Evolutionary conservation across 2,113 vertebrate species (phyloP).

Genomic region (Saccopteryx leptura): DNA sequence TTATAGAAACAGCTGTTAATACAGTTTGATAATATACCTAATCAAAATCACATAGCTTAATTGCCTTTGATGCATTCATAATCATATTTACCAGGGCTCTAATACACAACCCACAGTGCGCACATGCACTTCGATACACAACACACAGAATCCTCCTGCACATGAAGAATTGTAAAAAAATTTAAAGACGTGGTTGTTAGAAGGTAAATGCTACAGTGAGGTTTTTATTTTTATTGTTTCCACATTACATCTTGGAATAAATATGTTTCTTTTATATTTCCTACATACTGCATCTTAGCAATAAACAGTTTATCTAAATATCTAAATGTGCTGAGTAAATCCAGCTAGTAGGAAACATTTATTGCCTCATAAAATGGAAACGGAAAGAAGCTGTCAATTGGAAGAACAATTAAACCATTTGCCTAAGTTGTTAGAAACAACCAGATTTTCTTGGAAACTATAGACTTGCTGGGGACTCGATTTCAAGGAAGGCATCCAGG

Average conservation of each 20-base stretch:
- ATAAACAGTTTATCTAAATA: constrained; percentile 83
- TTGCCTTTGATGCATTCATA: constrained; percentile 68
- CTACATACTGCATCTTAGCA: constrained; percentile 61
- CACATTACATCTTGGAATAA: constrained; percentile 59
- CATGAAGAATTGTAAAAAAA: constrained; percentile 60
- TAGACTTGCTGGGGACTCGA: neutral
- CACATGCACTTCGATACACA: constrained; percentile 33
- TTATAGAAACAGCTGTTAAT: constrained; percentile 62
- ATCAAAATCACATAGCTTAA: constrained; percentile 74
- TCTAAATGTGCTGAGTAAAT: constrained; percentile 80
- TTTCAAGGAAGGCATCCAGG: neutral
- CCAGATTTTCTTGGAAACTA: constrained; percentile 67
- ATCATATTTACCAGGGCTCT: constrained; percentile 75
- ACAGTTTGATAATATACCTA: constrained; percentile 75
- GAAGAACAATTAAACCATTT: constrained; percentile 84
- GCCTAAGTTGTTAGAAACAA: constrained; percentile 68
- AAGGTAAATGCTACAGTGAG: neutral
- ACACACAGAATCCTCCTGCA: constrained; percentile 51
- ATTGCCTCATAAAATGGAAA: constrained; percentile 86
- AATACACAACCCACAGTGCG: constrained; percentile 56
- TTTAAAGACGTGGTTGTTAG: constrained; percentile 62
- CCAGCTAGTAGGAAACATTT: constrained; percentile 81
- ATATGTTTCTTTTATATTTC: constrained; percentile 69
- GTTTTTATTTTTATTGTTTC: constrained; percentile 49
- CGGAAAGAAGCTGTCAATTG: constrained; percentile 83